These are phyloP conservation scores for Zoanthus gigantus DNA, from an alignment of 92 coral and sea anemone genomes.

Conservation along the genomic window DNA sequence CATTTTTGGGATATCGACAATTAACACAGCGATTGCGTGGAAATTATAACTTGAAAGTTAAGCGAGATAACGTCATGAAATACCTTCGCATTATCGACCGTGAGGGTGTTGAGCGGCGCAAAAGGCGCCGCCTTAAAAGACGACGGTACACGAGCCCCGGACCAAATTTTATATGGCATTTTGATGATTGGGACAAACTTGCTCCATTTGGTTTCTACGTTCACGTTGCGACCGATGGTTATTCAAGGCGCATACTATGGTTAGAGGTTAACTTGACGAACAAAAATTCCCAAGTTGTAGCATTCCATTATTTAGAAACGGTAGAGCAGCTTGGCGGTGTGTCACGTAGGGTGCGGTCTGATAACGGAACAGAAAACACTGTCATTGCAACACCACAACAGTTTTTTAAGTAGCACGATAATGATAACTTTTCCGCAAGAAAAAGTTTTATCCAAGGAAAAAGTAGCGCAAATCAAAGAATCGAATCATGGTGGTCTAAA, in stretches of 20 bases:
- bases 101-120: background rate
- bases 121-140: background rate
- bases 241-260: background rate
- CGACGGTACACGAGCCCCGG: background rate
- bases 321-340: conserved; percentile 53
- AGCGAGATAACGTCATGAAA: background rate
- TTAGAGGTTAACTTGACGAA: background rate
- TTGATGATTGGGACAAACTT: background rate
- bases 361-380: conserved; percentile 57
- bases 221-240: background rate
- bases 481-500: conserved; percentile 64
- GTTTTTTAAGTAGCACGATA: conserved; percentile 46
- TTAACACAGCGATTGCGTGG: background rate
- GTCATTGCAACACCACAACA: conserved; percentile 36
- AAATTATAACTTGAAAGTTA: background rate
- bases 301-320: conserved; percentile 16
- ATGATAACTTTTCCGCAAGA: conserved; percentile 25
- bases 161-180: background rate
- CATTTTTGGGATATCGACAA: background rate
- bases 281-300: background rate
- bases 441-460: conserved; percentile 59
- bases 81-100: background rate
- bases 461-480: conserved; percentile 65
- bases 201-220: background rate
- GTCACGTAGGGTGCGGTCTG: conserved; percentile 33